Conservation (phyloP, 2,113 vertebrate genomes). For the Phyllopteryx taeniolatus region DNA sequence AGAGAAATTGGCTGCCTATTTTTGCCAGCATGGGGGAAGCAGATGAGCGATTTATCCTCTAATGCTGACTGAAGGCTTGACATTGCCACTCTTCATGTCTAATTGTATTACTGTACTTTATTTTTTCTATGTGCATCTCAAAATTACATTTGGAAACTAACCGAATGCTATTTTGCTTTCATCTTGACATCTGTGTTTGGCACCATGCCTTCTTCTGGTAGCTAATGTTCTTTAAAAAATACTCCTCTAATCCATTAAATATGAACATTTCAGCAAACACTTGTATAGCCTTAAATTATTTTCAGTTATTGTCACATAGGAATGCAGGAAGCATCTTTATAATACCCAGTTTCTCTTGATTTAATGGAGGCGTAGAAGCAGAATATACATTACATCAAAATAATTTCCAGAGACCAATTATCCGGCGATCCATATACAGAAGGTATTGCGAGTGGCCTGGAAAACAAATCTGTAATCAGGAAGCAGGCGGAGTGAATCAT, state of each 20-base stretch:
- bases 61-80: conserved; percentile 53
- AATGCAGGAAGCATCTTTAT: conserved; percentile 20
- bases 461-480: conserved; percentile 52
- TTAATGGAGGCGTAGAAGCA: conserved; percentile 28
- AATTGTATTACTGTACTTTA: conserved; percentile 45
- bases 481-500: conserved; percentile 41
- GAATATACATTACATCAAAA: conserved; percentile 56
- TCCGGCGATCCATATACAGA: conserved; percentile 56
- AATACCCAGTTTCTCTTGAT: conserved; percentile 47
- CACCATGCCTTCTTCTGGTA: background rate
- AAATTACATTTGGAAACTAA: conserved; percentile 20
- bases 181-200: conserved; percentile 17
- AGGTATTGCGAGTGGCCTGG: conserved; percentile 42
- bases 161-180: conserved; percentile 22
- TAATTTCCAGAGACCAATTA: conserved; percentile 64
- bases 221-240: conserved; percentile 10
- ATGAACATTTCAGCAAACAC: conserved; percentile 1
- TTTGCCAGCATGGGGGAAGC: conserved; percentile 22
- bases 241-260: background rate
- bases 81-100: conserved; percentile 30
- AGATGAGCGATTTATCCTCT: conserved; percentile 45
- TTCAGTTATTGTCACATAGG: conserved; percentile 2
- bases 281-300: background rate
- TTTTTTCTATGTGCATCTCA: conserved; percentile 17
- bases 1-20: conserved; percentile 29